phyloP scores from a whole-genome alignment of 2,797 vertebrate species.

The Ptychobarbus kaznakovi region DNA sequence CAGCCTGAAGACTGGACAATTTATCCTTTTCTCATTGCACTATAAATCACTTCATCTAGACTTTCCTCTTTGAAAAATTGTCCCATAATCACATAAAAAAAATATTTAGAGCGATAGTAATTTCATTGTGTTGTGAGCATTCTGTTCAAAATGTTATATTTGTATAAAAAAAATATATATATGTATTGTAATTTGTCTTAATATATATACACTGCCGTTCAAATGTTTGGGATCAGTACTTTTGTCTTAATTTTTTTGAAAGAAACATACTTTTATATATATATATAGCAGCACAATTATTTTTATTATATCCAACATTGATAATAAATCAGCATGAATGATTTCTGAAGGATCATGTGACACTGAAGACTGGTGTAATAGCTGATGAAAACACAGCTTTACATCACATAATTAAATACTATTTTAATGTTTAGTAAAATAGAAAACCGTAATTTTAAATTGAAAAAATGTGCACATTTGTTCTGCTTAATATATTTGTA shows the following conservation, averaged over 20 bases:
- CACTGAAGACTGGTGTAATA: background rate
- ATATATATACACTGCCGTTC: too few relatives aligned
- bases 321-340: too few relatives aligned
- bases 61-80: conserved; percentile 15
- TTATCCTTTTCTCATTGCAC: conserved; percentile 18
- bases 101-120: background rate
- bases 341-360: too few relatives aligned
- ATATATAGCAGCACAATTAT: too few relatives aligned
- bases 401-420: background rate
- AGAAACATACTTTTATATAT: too few relatives aligned
- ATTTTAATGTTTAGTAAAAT: background rate
- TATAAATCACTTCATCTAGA: background rate
- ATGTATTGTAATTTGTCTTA: background rate
- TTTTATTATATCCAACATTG: too few relatives aligned
- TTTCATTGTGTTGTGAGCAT: background rate
- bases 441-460: background rate
- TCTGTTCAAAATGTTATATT: background rate
- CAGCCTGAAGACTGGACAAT: conserved; percentile 39
- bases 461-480: background rate
- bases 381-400: background rate
- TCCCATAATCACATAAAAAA: background rate
- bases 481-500: background rate
- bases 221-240: too few relatives aligned
- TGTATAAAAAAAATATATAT: background rate
- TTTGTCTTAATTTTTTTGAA: too few relatives aligned